These are phyloP conservation scores for Pandemis heparana DNA, from an alignment of 2,888 invertebrate genomes.

Conservation along the genomic window DNA sequence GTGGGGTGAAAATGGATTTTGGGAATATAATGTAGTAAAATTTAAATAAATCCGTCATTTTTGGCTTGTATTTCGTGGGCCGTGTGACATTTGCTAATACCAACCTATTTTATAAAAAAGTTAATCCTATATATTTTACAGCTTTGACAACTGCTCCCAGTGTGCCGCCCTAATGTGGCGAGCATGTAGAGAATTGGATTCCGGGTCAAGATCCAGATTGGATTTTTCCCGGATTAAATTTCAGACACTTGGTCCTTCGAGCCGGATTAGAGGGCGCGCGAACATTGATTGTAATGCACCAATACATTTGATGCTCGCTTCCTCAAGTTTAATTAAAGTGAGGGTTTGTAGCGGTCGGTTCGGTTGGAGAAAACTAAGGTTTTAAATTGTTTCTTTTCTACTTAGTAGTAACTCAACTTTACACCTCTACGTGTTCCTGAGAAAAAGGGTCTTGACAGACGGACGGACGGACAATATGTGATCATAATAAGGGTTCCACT, in stretches of 20 bases:
- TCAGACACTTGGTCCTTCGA: slow-evolving; percentile 51
- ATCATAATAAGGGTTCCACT: too few species aligned
- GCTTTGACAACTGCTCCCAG: slow-evolving; percentile 10
- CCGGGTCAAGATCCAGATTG: slow-evolving; percentile 58
- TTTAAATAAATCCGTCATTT: too few species aligned
- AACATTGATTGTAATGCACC: slow-evolving; percentile 43
- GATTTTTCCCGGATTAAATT: slow-evolving; percentile 62
- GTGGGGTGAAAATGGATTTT: too few species aligned
- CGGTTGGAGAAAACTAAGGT: neutral
- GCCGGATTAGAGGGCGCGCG: slow-evolving; percentile 42
- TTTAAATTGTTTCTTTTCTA: neutral
- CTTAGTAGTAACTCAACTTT: neutral
- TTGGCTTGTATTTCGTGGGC: too few species aligned
- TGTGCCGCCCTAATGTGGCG: slow-evolving; percentile 44
- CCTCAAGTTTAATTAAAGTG: slow-evolving; percentile 14
- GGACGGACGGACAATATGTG: too few species aligned
- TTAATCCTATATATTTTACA: too few species aligned
- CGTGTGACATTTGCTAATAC: too few species aligned
- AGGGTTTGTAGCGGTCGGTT: neutral
- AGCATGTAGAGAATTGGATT: slow-evolving; percentile 47
- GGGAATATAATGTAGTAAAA: too few species aligned
- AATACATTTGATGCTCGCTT: slow-evolving; percentile 14
- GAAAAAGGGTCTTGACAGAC: too few species aligned
- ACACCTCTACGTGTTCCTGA: too few species aligned
- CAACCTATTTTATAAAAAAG: too few species aligned